Evolutionary conservation across 2,113 vertebrate species (phyloP).

Genomic region (Datnioides undecimradiatus): DNA sequence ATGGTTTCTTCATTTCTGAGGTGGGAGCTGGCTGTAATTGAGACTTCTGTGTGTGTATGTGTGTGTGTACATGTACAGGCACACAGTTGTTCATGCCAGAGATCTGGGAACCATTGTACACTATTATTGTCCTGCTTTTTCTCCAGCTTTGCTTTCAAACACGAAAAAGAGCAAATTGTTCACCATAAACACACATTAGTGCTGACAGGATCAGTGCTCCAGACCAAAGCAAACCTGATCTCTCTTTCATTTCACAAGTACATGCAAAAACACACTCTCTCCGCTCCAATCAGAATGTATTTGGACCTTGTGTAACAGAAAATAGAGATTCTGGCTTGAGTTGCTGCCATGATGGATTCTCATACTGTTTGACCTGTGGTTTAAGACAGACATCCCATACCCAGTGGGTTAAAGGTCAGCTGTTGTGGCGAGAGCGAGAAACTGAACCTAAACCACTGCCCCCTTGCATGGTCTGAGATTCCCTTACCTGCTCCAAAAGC

Average conservation of each 20-base stretch:
- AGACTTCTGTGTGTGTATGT: constrained; percentile 58
- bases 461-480: background rate
- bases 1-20: constrained; percentile 73
- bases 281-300: constrained; percentile 15
- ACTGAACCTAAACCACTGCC: background rate
- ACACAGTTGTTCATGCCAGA: constrained; percentile 52
- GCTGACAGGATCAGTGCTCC: constrained; percentile 50
- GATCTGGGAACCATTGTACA: constrained; percentile 74
- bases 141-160: constrained; percentile 68
- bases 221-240: constrained; percentile 55
- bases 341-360: constrained; percentile 12
- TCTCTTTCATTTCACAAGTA: constrained; percentile 38
- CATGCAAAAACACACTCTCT: constrained; percentile 50
- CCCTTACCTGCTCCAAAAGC: constrained; percentile 96
- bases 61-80: constrained; percentile 26
- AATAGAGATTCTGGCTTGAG: constrained; percentile 5
- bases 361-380: background rate
- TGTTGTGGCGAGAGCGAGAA: background rate
- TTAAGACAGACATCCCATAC: background rate
- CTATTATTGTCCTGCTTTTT: constrained; percentile 69
- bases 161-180: constrained; percentile 62
- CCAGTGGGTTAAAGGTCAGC: constrained; percentile 22
- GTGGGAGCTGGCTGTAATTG: constrained; percentile 59
- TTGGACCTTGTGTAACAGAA: constrained; percentile 12
- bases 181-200: constrained; percentile 55